Evolutionary conservation across 2,888 invertebrate genomes (phyloP), one percentile per base, ranked within the genome.

Genomic region (Empis livida): DNA sequence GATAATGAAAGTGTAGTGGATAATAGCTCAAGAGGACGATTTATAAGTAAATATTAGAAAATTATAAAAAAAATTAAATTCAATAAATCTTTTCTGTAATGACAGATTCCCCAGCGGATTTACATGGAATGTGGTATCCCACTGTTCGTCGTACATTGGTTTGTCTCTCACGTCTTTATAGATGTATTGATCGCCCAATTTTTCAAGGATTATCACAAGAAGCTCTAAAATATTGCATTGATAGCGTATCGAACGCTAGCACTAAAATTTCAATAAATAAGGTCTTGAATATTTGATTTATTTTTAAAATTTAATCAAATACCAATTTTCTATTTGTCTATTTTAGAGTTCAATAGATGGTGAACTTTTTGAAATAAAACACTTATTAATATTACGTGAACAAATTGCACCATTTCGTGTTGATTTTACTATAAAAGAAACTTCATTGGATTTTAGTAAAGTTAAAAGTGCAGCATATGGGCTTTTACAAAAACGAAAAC

Each of bases 101-200:
- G n/a, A 23, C 10, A 64, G 82, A 82, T 61, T 90, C 91, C 0
- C 91, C 94, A 0, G 93, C 96, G 1, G 97, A 99, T 73, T 73
- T 97, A 31, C 97, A 97, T 70, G 99, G 97, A 23, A 94, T 99
- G 94, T 99, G 99, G 99, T 99, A 97, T 70, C 99, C 99, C 0
- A 95, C 93, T 0, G 95, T 99, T 0, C 76, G 97, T 15, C 75
- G 99, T 41, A 95, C 97, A 0, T 70, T 99, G 15, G 91, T 96
- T 16, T 96, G 95, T 52, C 73, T 99, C 5, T 96, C 97, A 0
- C 82, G 97, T 51, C 75, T 94, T 1, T 70, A 70, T 54, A 78
- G 95, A 44, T 97, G 96, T 63, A 78, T 99, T 10, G 97, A 97
- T 71, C 81, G 85, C 54, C 84, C 88, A 44, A 95, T 95, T 20